Evolutionary conservation across 1,140 invertebrate genomes (phyloP).

Genomic region (Bicyclus anynana): DNA sequence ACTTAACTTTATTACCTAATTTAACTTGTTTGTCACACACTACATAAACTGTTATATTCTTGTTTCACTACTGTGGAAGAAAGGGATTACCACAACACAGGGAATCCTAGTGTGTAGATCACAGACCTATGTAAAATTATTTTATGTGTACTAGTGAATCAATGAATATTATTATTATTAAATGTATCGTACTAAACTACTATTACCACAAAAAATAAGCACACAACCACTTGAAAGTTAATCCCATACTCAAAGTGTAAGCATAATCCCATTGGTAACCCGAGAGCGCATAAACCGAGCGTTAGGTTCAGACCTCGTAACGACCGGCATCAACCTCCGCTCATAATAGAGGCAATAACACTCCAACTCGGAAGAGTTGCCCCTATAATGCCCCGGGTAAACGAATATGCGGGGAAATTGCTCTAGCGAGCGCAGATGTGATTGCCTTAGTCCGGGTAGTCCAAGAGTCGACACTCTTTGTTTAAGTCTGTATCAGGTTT

Average conservation of each 20-base stretch:
- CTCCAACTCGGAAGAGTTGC: slow-evolving; percentile 58
- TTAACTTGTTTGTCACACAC: too few species aligned
- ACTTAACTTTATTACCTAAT: too few species aligned
- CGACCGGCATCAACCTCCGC: slow-evolving; percentile 45
- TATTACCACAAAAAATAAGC: neutral
- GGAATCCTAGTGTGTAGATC: too few species aligned
- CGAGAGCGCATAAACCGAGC: slow-evolving; percentile 29
- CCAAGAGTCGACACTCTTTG: too few species aligned
- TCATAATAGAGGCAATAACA: slow-evolving; percentile 64
- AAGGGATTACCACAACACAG: too few species aligned
- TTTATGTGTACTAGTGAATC: too few species aligned
- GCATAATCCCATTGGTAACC: slow-evolving; percentile 23
- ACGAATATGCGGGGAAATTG: slow-evolving; percentile 37
- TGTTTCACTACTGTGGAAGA: too few species aligned
- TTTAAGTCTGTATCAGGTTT: too few species aligned
- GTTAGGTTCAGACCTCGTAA: slow-evolving; percentile 37
- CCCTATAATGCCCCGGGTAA: slow-evolving; percentile 51
- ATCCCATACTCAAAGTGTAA: neutral
- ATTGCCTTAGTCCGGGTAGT: slow-evolving; percentile 47
- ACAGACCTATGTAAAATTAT: too few species aligned
- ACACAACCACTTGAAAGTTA: neutral
- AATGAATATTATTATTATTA: too few species aligned
- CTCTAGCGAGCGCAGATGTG: slow-evolving; percentile 33
- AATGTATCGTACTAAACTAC: neutral
- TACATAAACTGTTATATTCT: too few species aligned